Evolutionary conservation across 2,888 invertebrate genomes (phyloP).

Genomic region (Diachrysia chrysitis): DNA sequence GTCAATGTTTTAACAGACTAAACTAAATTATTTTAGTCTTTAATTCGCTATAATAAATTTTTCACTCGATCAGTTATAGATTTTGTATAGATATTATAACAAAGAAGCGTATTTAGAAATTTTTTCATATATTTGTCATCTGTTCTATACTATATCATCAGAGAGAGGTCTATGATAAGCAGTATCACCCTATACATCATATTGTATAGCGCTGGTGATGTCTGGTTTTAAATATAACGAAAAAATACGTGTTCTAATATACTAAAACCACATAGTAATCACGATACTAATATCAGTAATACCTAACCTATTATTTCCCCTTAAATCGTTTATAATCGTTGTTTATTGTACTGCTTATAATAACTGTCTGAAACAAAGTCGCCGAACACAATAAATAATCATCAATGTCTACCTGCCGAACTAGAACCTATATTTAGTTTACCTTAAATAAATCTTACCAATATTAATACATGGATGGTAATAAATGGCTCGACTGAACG

Average conservation of each 20-base stretch:
- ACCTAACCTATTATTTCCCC: background rate
- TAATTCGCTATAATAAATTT: background rate
- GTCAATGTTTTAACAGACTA: background rate
- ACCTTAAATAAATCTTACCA: constrained; percentile 24
- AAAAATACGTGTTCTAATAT: no score
- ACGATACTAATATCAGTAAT: background rate
- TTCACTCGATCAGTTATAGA: no score
- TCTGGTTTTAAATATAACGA: no score
- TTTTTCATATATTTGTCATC: no score
- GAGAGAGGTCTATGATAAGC: no score
- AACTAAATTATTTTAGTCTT: background rate
- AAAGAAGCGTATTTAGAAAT: no score
- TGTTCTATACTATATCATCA: no score
- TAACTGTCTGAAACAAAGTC: background rate
- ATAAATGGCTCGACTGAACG: constrained; percentile 42
- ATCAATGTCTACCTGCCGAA: constrained; percentile 15
- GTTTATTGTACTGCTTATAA: background rate
- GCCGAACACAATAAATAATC: constrained; percentile 3
- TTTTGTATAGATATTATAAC: background rate
- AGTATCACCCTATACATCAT: no score
- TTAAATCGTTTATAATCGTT: background rate
- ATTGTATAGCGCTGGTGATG: no score
- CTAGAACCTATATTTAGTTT: constrained; percentile 32
- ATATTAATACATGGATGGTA: constrained; percentile 36
- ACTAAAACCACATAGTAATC: no score